These are phyloP conservation scores for Ormia ochracea DNA, from an alignment of 2,888 invertebrate species.

Conservation along the genomic window DNA sequence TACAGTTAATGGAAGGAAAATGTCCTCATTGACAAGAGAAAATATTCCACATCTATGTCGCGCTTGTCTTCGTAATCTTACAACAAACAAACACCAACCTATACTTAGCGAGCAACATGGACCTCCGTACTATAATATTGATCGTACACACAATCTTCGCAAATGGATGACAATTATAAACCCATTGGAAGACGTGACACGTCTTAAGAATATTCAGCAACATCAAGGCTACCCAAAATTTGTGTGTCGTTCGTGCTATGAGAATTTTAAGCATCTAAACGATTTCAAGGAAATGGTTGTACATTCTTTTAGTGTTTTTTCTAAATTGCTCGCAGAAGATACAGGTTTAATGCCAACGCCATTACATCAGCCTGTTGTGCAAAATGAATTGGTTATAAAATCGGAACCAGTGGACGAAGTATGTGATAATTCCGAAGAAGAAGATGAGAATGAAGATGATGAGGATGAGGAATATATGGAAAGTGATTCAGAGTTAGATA, in stretches of 20 bases:
- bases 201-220: conserved; percentile 6
- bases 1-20: neutral
- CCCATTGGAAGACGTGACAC: conserved; percentile 42
- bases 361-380: neutral
- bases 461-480: conserved; percentile 20
- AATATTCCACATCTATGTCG: conserved; percentile 57
- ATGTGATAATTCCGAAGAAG: neutral
- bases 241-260: conserved; percentile 59
- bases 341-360: neutral
- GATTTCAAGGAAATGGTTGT: conserved; percentile 52
- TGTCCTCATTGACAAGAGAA: conserved; percentile 41
- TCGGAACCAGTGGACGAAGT: conserved; percentile 38
- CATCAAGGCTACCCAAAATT: conserved; percentile 44
- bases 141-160: conserved; percentile 46
- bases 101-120: neutral
- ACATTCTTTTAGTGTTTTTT: conserved; percentile 43
- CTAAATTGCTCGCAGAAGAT: conserved; percentile 7
- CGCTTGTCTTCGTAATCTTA: conserved; percentile 56
- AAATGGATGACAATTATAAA: conserved; percentile 56
- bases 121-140: conserved; percentile 49
- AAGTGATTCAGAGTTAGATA: conserved; percentile 16
- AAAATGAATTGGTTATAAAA: conserved; percentile 37
- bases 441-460: conserved; percentile 1
- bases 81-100: conserved; percentile 16
- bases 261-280: conserved; percentile 48